Base-by-base conservation (phyloP, 2,113 vertebrate species). In the Elaphurus davidianus region DNA sequence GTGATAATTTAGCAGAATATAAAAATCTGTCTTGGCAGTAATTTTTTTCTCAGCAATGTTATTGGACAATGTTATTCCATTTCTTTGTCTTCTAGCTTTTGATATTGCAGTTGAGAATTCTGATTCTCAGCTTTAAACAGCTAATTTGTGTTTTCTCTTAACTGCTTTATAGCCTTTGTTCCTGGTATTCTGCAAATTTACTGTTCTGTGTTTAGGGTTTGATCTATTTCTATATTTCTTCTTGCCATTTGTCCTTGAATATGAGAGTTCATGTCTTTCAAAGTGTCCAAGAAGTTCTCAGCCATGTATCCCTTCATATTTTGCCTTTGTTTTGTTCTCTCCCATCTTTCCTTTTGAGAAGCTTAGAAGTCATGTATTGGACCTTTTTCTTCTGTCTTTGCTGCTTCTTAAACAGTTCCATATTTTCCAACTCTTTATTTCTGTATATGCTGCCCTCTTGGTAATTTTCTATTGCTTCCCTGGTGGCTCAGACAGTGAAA, bases 191-290 rank as follows among this genome's bases (percentile, higher is more conserved):
- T 96, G 45, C 40, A 96, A 60, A 90, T 74, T 67, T 79, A 82
- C 54, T 78, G 25, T 76, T 33, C 27, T 62, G 4, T 92, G 52
- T 96, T 64, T 16, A 47, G 45, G 28, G n/a, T 89, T 96, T 78
- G 82, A 52, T 76, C 95, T 91, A 52, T 45, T 93, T 96, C 76
- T 76, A 19, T 90, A 45, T 96, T 79, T 96, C 40, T 33, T 78
- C 57, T 97, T 97, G 23, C 16, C 93, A 0, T 89, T 95, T 93
- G 60, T 96, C 52, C 60, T 91, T 94, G 54, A 78, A 45, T 82
- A 76, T 90, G 78, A 90, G 60, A 92, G 93, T 88, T 88, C n/a
- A 17, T 85, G 21, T 88, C 71, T 95, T 94, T 94, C 19, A 85
- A 33, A 93, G 16, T 36, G 64, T 43, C 40, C 71, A 43, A 94